A percentile compares a stretch with the other conserved stretches of the same genome.
phyloP scores from a whole-genome alignment of 2,113 vertebrate species.

The Picathartes gymnocephalus region DNA sequence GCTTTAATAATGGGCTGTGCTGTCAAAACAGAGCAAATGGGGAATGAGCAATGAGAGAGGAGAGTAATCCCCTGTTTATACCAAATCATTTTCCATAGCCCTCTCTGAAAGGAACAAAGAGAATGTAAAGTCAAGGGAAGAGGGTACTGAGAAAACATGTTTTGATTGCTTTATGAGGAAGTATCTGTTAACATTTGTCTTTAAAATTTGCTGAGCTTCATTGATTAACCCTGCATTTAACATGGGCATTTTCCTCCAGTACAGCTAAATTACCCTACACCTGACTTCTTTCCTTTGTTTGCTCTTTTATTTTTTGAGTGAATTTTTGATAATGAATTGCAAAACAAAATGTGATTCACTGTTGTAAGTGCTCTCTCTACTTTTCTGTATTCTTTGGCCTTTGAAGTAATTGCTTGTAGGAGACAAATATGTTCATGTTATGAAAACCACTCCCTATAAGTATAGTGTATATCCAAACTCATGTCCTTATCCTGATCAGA shows the following conservation, averaged over 20 bases:
- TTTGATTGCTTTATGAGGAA: constrained; percentile 26
- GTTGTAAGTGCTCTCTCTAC: not conserved
- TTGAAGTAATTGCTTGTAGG: not conserved
- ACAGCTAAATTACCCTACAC: not conserved
- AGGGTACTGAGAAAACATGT: not conserved
- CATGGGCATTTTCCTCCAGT: constrained; percentile 5
- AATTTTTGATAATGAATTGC: not conserved
- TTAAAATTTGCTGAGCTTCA: constrained; percentile 12
- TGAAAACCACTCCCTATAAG: not conserved
- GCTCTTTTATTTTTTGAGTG: not conserved
- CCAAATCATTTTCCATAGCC: not conserved
- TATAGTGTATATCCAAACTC: not conserved
- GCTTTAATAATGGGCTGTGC: not conserved
- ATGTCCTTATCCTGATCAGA: not conserved
- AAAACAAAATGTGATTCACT: constrained; percentile 2
- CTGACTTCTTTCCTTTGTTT: constrained; percentile 1
- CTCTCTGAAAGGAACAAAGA: not conserved
- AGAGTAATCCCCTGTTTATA: constrained; percentile 35
- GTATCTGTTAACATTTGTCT: not conserved
- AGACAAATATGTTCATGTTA: not conserved
- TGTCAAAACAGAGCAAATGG: constrained; percentile 19
- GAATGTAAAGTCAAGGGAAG: not conserved
- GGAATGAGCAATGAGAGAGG: not conserved
- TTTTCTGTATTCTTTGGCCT: not conserved
- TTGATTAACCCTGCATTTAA: constrained; percentile 1